A percentile compares a stretch with the other conserved stretches of the same genome.
Evolutionary conservation across 2,113 vertebrate genomes (phyloP).

Genomic region (Anolis sagrei): DNA sequence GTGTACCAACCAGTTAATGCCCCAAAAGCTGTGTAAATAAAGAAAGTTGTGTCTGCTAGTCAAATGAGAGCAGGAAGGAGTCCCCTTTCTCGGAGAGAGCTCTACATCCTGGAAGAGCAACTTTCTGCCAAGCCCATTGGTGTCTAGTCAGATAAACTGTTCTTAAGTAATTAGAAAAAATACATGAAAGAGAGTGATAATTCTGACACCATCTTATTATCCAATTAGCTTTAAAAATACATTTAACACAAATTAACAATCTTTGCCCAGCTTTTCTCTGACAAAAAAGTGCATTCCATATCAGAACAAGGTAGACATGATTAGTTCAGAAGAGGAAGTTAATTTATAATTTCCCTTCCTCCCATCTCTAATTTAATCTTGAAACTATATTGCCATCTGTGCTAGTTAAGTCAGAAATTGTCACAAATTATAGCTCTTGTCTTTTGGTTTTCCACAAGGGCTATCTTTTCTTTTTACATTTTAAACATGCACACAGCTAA

Average conservation of each 20-base stretch:
- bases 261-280: background rate
- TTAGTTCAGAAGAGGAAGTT: background rate
- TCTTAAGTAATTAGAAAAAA: fast-evolving
- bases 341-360: slow-evolving; percentile 25
- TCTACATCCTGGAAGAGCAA: too few species aligned
- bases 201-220: background rate
- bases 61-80: too few species aligned
- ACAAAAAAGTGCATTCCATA: background rate
- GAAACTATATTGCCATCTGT: background rate
- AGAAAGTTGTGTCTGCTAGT: too few species aligned
- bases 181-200: background rate
- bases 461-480: slow-evolving; percentile 11
- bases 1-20: too few species aligned
- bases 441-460: slow-evolving; percentile 41
- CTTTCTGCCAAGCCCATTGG: background rate
- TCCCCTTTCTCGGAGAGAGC: too few species aligned
- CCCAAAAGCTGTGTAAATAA: too few species aligned
- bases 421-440: slow-evolving; percentile 5
- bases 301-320: background rate
- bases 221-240: background rate
- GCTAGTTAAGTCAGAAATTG: slow-evolving; percentile 29
- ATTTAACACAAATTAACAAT: background rate
- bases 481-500: slow-evolving; percentile 27
- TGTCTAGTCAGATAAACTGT: background rate
- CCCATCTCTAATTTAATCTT: background rate